Evolutionary conservation across 1,140 invertebrate species (phyloP), one percentile per base, ranked within the genome.

Genomic region (Latrodectus geometricus): DNA sequence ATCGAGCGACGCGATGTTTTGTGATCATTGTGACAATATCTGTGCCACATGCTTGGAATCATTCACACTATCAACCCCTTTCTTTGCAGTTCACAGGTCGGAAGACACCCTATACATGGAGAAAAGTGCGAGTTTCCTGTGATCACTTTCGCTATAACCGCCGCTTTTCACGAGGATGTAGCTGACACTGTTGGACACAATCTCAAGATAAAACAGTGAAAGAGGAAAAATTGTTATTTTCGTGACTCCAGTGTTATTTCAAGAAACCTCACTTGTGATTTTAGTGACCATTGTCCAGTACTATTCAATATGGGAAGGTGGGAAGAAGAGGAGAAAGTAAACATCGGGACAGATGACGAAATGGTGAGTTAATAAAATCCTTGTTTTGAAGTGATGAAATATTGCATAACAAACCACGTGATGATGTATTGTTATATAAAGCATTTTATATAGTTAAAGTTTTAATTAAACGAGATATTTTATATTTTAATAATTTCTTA

Each of bases 271-370:
- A 5, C 1, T 35, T 35, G 35, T n/a, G 5, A 3, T 35, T 35
- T 35, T 5, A 35, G 35, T 35, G 35, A 35, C 35, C 35, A 35
- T 5, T 35, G 35, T 35, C 35, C 35, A 35, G 35, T 35, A 5
- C 35, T 35, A 35, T 35, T 35, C 35, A 35, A 11, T 61, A 61
- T 52, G 68, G 74, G 74, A 21, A 72, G 17, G 23, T 49, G 35
- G 50, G 70, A 83, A 9, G 69, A 70, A 14, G 80, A 74, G 15
- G 68, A 83, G 50, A 83, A 65, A 35, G 56, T 83, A 69, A 74
- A 83, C 54, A 49, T 50, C 12, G 80, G 80, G 9, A 66, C 9
- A 8, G 80, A 83, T 20, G 80, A 83, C 9, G 70, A 83, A 68
- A 83, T 83, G 80, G 80, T 83, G 52, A 74, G 80, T 83, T 3